A percentile compares a stretch with the other conserved stretches of the same genome.
Conservation (phyloP, 2,888 invertebrate species). For the Cremastobaeus sp. region DNA sequence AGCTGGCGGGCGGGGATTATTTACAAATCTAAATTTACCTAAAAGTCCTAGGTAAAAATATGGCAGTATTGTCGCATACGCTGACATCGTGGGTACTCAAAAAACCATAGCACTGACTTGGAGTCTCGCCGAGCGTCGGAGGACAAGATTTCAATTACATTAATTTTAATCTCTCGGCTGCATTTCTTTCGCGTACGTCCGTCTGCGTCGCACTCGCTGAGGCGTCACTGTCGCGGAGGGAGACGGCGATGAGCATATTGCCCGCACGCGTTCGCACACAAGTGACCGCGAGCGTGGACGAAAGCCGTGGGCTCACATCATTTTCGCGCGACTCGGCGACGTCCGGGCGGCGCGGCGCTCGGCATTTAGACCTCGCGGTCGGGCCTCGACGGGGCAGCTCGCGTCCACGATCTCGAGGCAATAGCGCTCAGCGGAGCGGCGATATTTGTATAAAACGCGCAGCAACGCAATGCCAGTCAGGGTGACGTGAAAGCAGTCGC, state of each 20-base stretch:
- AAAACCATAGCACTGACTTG: slow-evolving; percentile 74
- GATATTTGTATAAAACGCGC: slow-evolving; percentile 1
- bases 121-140: too few species aligned
- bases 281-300: slow-evolving; percentile 10
- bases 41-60: slow-evolving; percentile 74
- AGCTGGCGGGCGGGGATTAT: too few species aligned
- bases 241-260: slow-evolving; percentile 28
- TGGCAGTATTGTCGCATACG: slow-evolving; percentile 73
- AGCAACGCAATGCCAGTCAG: too few species aligned
- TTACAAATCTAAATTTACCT: too few species aligned
- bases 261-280: slow-evolving; percentile 22
- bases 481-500: slow-evolving; percentile 17
- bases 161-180: too few species aligned
- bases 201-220: slow-evolving; percentile 15
- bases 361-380: too few species aligned
- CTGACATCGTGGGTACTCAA: slow-evolving; percentile 74
- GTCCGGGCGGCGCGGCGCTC: background rate
- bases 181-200: slow-evolving; percentile 17
- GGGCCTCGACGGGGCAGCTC: too few species aligned
- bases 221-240: background rate
- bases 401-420: too few species aligned
- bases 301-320: slow-evolving; percentile 12
- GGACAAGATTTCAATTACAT: slow-evolving; percentile 11
- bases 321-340: background rate
- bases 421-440: too few species aligned